A percentile compares a stretch with the other conserved stretches of the same genome.
Conservation (phyloP, 2,113 vertebrate genomes). For the Silurus meridionalis region DNA sequence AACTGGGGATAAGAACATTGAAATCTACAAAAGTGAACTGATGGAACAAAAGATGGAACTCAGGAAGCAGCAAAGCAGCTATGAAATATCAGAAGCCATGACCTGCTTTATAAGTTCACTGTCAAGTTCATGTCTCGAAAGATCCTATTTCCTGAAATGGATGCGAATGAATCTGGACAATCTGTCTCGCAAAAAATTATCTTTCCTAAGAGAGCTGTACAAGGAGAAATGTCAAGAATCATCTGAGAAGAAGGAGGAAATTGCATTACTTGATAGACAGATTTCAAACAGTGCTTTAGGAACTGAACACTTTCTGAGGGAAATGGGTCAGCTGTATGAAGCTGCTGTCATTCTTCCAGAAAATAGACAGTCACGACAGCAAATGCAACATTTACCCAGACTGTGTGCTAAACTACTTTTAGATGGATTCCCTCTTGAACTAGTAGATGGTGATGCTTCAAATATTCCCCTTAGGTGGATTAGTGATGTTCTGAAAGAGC, state of each 20-base stretch:
- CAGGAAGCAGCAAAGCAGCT: constrained; percentile 40
- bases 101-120: constrained; percentile 56
- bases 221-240: constrained; percentile 41
- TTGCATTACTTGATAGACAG: constrained; percentile 60
- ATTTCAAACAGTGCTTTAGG: constrained; percentile 72
- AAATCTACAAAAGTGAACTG: constrained; percentile 61
- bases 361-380: background rate
- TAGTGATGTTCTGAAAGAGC: constrained; percentile 67
- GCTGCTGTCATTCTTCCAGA: constrained; percentile 60
- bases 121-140: constrained; percentile 54
- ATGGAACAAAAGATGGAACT: constrained; percentile 43
- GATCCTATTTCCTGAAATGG: constrained; percentile 68
- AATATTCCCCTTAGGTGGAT: constrained; percentile 78
- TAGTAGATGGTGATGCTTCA: constrained; percentile 76
- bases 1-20: constrained; percentile 51
- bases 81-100: constrained; percentile 59
- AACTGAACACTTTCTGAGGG: constrained; percentile 77
- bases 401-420: constrained; percentile 71
- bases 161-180: constrained; percentile 67
- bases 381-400: constrained; percentile 59
- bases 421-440: constrained; percentile 76
- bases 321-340: constrained; percentile 82
- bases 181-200: constrained; percentile 49
- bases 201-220: constrained; percentile 34
- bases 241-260: constrained; percentile 55